Percentiles rank a stretch among this genome's conserved stretches.
phyloP scores from a whole-genome alignment of 1,140 invertebrate species.

The Dysdera silvatica region DNA sequence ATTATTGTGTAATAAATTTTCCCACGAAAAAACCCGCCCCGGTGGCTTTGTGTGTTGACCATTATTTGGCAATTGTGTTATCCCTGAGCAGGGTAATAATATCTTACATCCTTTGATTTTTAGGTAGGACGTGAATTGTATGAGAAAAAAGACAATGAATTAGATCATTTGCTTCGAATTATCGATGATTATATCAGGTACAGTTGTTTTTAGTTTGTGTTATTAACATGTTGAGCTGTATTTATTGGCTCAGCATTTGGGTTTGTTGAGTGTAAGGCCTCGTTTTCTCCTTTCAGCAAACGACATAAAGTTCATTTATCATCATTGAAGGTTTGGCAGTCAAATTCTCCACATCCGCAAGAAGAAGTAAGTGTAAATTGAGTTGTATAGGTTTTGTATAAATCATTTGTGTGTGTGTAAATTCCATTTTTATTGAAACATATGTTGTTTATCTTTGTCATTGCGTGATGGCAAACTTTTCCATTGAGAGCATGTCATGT shows the following conservation, averaged over 20 bases:
- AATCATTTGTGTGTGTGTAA: background rate
- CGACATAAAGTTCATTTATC: slow-evolving; percentile 82
- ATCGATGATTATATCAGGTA: slow-evolving; percentile 80
- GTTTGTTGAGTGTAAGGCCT: background rate
- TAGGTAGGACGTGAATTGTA: slow-evolving; percentile 80
- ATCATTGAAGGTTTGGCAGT: slow-evolving; percentile 84
- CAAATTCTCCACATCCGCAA: slow-evolving; percentile 86
- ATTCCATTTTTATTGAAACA: background rate
- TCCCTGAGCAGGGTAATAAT: background rate
- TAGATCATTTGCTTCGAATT: slow-evolving; percentile 82
- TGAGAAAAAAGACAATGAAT: slow-evolving; percentile 90
- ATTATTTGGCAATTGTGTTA: no score
- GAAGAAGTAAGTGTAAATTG: slow-evolving; percentile 61
- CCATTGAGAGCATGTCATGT: no score
- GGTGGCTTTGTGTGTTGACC: no score
- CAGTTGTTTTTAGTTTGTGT: no score
- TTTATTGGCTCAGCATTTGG: no score
- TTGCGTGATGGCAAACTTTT: no score
- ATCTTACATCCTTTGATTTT: background rate
- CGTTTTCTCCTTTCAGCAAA: slow-evolving; percentile 55
- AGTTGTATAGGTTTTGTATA: background rate
- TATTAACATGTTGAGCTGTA: no score
- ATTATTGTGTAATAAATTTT: no score
- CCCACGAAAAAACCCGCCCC: no score
- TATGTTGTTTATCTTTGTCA: background rate